These are phyloP conservation scores for Chalcis sispes DNA, from an alignment of 2,888 invertebrate genomes.

Conservation along the genomic window DNA sequence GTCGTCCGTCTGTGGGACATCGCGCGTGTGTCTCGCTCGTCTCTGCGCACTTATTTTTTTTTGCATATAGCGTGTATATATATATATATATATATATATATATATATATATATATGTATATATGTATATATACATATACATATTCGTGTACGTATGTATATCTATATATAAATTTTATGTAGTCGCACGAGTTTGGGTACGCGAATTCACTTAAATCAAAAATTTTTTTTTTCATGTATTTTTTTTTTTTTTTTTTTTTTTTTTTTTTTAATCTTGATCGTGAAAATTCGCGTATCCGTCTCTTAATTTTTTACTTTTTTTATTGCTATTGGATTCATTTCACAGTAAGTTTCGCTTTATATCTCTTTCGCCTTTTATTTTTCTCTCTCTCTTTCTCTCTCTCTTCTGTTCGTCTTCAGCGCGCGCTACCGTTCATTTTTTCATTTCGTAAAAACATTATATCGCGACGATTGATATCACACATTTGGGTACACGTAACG, in stretches of 20 bases:
- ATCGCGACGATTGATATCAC: conserved; percentile 19
- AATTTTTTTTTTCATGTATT: conserved; percentile 2
- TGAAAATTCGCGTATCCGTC: conserved; percentile 45
- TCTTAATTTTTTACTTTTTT: conserved; percentile 47
- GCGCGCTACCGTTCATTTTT: too few relatives aligned
- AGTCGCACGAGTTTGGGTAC: too few relatives aligned
- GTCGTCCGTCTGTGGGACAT: neutral
- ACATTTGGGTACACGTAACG: neutral
- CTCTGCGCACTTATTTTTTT: conserved; percentile 50
- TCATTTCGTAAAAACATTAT: conserved; percentile 9
- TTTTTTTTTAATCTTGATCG: conserved; percentile 31
- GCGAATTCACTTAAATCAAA: too few relatives aligned
- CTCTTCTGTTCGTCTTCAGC: too few relatives aligned
- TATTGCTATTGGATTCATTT: conserved; percentile 75
- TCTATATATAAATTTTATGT: too few relatives aligned
- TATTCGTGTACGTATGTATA: conserved; percentile 32
- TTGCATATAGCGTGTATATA: conserved; percentile 24
- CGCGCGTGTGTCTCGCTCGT: conserved; percentile 38
- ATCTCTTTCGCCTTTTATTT: conserved; percentile 24
- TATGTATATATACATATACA: too few relatives aligned
- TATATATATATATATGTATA: too few relatives aligned
- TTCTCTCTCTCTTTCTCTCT: too few relatives aligned
- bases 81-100: too few relatives aligned
- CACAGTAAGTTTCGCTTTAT: conserved; percentile 65
- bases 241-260: conserved; percentile 9